Evolutionary conservation across 2,888 invertebrate genomes (phyloP), one percentile per base, ranked within the genome.

Genomic region (Bedellia somnulentella): DNA sequence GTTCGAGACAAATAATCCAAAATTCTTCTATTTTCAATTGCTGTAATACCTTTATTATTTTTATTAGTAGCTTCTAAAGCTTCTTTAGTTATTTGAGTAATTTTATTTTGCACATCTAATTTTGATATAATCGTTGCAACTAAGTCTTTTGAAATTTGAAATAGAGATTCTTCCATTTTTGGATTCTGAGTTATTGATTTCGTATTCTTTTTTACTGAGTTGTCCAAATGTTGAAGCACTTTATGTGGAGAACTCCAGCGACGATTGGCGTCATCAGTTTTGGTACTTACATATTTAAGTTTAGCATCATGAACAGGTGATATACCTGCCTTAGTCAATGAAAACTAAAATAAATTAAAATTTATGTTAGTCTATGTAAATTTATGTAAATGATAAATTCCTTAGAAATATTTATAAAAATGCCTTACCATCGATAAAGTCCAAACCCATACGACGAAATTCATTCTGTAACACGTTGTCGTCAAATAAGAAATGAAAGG

Each of bases 61-160:
- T 71, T 70, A 41, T 71, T 68, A 3, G 73, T 47, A 8, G 75
- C 75, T 40, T n/a, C n/a, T n/a, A n/a, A n/a, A n/a, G n/a, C n/a
- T n/a, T 73, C 71, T 40, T 52, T 57, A 3, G 73, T 71, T 12
- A 75, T 62, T 46, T 67, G 57, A 3, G 75, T 75, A 21, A 75
- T 68, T 55, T 71, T 75, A 36, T 75, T 73, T 47, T 75, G 75
- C 25, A 64, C 58, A 46, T 75, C 71, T 33, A 75, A 45, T 37
- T 73, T 73, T 1, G 62, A 52, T 35, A 75, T 46, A 33, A 75
- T 70, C 17, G 75, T 54, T n/a, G 63, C 57, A 15, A 75, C 68
- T 18, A 75, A 44, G 33, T 73, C 68, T 39, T 71, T 71, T 0
- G 75, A 66, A 38, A 75, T 57, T 40, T 67, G 61, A 38, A 66